These are phyloP conservation scores for Parambassis ranga DNA, from an alignment of 2,797 vertebrate genomes.

Conservation along the genomic window DNA sequence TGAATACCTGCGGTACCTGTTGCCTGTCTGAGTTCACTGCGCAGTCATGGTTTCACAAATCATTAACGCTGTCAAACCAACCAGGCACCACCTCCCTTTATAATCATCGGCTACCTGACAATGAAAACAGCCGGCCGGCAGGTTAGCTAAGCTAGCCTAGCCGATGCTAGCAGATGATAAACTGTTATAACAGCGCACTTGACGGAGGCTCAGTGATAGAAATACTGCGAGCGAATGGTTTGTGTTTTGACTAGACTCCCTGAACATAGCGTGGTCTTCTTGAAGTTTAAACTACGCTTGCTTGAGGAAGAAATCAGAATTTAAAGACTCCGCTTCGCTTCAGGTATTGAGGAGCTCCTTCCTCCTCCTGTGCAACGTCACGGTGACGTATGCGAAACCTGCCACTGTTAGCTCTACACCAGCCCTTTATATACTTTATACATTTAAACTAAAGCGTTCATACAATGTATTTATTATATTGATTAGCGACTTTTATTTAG, in stretches of 20 bases:
- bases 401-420: neutral
- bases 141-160: constrained; percentile 40
- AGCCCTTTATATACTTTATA: neutral
- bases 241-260: too few species aligned
- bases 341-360: neutral
- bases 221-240: fast-evolving
- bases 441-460: too few species aligned
- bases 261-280: neutral
- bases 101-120: neutral
- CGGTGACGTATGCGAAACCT: constrained; percentile 6
- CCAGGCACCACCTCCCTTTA: neutral
- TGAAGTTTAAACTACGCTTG: neutral
- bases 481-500: too few species aligned
- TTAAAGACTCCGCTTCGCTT: neutral
- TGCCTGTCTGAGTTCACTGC: neutral
- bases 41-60: neutral
- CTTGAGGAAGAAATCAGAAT: neutral
- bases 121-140: neutral
- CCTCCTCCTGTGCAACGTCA: constrained; percentile 39
- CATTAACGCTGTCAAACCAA: constrained; percentile 1
- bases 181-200: neutral
- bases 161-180: constrained; percentile 35
- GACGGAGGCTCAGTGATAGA: neutral
- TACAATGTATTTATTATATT: too few species aligned
- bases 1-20: neutral